Evolutionary conservation across 2,797 vertebrate species (phyloP), one percentile per base, ranked within the genome.

Genomic region (Pipistrellus pygmaeus): DNA sequence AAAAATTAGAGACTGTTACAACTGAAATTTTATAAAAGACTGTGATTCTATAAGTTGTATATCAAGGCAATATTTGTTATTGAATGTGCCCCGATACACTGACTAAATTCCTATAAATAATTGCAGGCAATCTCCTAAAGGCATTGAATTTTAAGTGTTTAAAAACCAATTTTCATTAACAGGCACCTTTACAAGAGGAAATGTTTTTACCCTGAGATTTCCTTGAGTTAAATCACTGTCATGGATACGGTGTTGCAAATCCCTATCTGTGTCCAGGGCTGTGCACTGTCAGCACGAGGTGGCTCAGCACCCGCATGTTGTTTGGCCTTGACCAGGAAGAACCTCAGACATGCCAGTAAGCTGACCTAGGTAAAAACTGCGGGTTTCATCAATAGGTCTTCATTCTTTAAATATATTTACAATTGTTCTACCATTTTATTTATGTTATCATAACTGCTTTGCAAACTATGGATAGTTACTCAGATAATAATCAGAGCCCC

Each of bases 141-240:
- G 62, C 73, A 84, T 77, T 69, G 38, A 78, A 68, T 92, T 95
- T 88, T 81, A 85, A 93, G 78, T 41, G 55, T 57, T 93, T 73
- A 25, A 94, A 68, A 17, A 82, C 30, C 41, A 46, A 23, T 66
- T 91, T 93, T 77, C n/a, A 90, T 87, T 60, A 84, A 48, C 8
- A 3, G n/a, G 18, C 11, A 77, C 2, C 23, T 64, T 57, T 77
- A 51, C 66, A 90, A 88, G 7, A 73, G 64, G 62, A 84, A 62
- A 95, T 21, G 38, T 88, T 86, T 90, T 95, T 95, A 92, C 30
- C 32, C 14, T 55, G 84, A 81, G 46, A 62, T 80, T 94, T 86
- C 35, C 75, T 82, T 93, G 66, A 80, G 68, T 68, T 80, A 90
- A 93, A 87, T 80, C 21, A 81, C 53, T 77, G 17, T 53, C 44